Percentiles rank a stretch among this genome's conserved stretches.
Conservation (phyloP, 2,113 vertebrate genomes). For the Hippocampus abdominalis region DNA sequence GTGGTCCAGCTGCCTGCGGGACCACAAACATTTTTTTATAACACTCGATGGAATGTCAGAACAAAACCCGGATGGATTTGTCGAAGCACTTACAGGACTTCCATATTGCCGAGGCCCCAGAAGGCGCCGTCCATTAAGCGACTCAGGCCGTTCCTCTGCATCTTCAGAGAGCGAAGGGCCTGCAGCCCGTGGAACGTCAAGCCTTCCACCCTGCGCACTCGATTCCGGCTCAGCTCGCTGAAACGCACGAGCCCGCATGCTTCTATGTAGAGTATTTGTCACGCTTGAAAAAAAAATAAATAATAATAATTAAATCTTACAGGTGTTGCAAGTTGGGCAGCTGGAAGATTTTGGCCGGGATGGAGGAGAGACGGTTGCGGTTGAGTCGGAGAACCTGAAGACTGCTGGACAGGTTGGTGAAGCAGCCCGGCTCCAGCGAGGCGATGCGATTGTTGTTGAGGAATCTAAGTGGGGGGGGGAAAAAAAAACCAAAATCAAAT, state of each 20-base stretch:
- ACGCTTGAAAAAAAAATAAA: too few species aligned
- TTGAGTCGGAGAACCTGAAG: constrained; percentile 87
- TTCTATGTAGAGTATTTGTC: too few species aligned
- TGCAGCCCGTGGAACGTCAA: constrained; percentile 90
- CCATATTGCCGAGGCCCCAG: constrained; percentile 92
- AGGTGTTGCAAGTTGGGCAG: constrained; percentile 89
- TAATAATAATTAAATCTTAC: constrained; percentile 67
- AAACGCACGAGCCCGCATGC: not conserved
- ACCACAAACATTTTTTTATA: constrained; percentile 2
- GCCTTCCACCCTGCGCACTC: constrained; percentile 86
- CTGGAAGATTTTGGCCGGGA: constrained; percentile 92
- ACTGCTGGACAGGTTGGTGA: constrained; percentile 83
- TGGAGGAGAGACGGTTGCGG: constrained; percentile 83
- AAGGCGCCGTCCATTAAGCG: constrained; percentile 95
- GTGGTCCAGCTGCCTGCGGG: constrained; percentile 87
- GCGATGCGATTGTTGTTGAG: constrained; percentile 89
- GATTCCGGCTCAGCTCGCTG: constrained; percentile 92
- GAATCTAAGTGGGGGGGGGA: too few species aligned
- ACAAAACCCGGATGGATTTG: not conserved
- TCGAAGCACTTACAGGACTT: constrained; percentile 82
- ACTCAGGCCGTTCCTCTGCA: constrained; percentile 86
- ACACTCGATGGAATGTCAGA: not conserved
- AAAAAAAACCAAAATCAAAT: too few species aligned
- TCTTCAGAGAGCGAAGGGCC: constrained; percentile 83
- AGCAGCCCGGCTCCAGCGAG: constrained; percentile 83